Conservation (phyloP, 35 echinoderm and acorn worm genomes). For the Apostichopus japonicus region DNA sequence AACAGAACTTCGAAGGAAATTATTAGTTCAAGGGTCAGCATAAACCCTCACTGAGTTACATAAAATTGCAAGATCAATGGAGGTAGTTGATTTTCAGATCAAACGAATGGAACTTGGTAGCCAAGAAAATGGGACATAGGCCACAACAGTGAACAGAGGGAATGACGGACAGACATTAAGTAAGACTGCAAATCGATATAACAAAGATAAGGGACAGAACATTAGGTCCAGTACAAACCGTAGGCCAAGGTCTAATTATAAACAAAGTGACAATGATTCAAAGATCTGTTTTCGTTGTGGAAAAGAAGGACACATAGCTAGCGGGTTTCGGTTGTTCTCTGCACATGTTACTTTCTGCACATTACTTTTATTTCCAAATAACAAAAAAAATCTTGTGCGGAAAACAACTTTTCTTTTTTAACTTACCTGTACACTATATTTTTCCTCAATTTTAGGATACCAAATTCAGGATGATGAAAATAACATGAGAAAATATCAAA, state of each 20-base stretch:
- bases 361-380: too few relatives aligned
- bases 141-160: neutral
- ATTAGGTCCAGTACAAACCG: neutral
- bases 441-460: too few relatives aligned
- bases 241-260: too few relatives aligned
- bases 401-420: too few relatives aligned
- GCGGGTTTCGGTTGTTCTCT: neutral
- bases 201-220: neutral
- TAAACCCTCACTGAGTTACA: neutral
- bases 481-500: too few relatives aligned
- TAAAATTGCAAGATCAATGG: slow-evolving; percentile 29
- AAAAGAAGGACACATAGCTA: slow-evolving; percentile 1
- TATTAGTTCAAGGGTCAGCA: neutral
- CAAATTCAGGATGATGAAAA: too few relatives aligned
- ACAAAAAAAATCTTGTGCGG: too few relatives aligned
- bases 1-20: slow-evolving; percentile 27
- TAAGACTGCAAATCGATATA: too few relatives aligned
- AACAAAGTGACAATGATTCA: neutral
- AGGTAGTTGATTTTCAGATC: slow-evolving; percentile 17
- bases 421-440: too few relatives aligned
- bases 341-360: too few relatives aligned
- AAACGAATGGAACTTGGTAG: neutral
- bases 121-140: neutral
- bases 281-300: slow-evolving; percentile 36
- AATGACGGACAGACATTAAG: slow-evolving; percentile 30